Evolutionary conservation across 2,888 invertebrate species (phyloP).

Genomic region (Eledona agricola): DNA sequence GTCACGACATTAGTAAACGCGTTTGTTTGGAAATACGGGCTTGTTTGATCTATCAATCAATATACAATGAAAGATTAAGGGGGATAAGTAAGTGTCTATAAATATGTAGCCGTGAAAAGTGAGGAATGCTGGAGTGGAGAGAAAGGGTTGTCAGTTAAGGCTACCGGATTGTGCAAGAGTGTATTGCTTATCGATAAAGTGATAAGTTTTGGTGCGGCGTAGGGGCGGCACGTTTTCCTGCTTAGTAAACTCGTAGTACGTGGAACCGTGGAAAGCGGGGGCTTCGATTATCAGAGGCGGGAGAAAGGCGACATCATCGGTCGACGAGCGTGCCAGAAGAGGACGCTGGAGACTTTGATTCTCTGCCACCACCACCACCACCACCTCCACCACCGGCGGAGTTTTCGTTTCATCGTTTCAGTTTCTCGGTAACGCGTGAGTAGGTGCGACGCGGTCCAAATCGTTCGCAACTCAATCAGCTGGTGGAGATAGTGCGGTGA

Average conservation of each 20-base stretch:
- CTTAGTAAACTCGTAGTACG: too few species aligned
- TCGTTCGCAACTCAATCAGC: conserved; percentile 42
- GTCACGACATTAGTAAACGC: too few species aligned
- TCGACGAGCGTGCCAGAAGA: conserved; percentile 39
- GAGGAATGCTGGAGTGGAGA: too few species aligned
- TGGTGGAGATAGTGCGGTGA: conserved; percentile 33
- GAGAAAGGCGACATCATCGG: conserved; percentile 36
- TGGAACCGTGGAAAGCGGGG: background rate
- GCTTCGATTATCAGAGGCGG: conserved; percentile 19
- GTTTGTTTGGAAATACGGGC: too few species aligned
- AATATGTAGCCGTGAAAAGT: too few species aligned
- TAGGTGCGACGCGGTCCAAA: conserved; percentile 5
- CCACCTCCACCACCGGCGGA: conserved; percentile 22
- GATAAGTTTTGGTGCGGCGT: conserved; percentile 1
- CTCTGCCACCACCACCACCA: conserved; percentile 27
- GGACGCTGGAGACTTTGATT: conserved; percentile 30
- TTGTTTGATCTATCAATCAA: too few species aligned
- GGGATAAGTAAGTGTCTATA: too few species aligned
- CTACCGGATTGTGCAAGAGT: too few species aligned
- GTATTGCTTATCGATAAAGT: too few species aligned
- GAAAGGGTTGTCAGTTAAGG: too few species aligned
- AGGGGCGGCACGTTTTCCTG: too few species aligned
- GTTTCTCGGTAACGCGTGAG: conserved; percentile 28
- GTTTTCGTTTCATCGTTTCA: conserved; percentile 22
- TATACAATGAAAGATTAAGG: too few species aligned